Evolutionary conservation across 2,113 vertebrate genomes (phyloP), one percentile per base, ranked within the genome.

Genomic region (Ranitomeya imitator): DNA sequence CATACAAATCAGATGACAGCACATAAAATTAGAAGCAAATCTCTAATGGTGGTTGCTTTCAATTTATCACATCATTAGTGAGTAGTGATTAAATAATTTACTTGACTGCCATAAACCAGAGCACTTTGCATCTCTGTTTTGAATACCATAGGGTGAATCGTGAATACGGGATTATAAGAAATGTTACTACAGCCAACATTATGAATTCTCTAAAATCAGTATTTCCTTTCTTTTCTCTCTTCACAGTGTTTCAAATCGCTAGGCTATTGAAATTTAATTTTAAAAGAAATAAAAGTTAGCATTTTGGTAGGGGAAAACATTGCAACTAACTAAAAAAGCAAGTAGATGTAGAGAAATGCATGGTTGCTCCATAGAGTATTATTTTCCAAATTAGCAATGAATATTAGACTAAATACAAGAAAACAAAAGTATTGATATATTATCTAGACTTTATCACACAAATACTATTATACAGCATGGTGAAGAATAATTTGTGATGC

Each of bases 91-190:
- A 90, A 89, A 76, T 88, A 80, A 71, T 85, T 85, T 79, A 87
- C 65, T 78, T 89, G 83, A 60, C 85, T 91, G 77, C 2, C 3
- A 73, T 65, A 92, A 90, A 91, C 83, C 91, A 91, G 92, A 90
- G 45, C 61, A 76, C 87, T 85, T 73, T 79, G 81, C 74, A 78
- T 79, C 89, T 63, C 0, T 51, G 80, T 67, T 80, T 90, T 88
- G 54, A 65, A 88, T 37, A 61, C 83, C 69, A 65, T 88, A 81
- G 76, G 23, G 26, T 59, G 45, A 0, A 4, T 59, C 57, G 89
- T 79, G 90, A 91, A 81, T 74, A 1, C 84, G 71, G 60, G 60
- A 83, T 13, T 19, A 61, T 91, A 82, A 45, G 16, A 77, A 85
- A 90, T 79, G 55, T 78, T 91, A 21, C 69, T 80, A 61, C 0